These are phyloP conservation scores for Diogma glabrata DNA, from an alignment of 2,888 invertebrate species.

Conservation along the genomic window DNA sequence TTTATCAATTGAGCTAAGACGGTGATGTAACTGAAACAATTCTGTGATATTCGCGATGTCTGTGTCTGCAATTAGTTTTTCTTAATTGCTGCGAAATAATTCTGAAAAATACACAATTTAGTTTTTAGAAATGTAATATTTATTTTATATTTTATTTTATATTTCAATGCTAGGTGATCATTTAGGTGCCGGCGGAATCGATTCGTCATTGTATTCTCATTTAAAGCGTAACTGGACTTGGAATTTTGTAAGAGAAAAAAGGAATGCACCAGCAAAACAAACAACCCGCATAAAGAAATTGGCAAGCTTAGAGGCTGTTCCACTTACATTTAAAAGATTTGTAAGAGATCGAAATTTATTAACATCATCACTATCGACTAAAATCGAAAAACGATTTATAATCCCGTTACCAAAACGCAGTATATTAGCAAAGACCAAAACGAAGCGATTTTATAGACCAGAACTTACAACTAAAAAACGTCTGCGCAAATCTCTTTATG, in stretches of 20 bases:
- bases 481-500: conserved; percentile 33
- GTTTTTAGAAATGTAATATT: no score
- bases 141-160: no score
- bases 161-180: no score
- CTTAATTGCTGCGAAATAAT: no score
- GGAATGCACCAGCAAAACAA: not conserved
- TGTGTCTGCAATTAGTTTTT: no score
- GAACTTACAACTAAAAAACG: conserved; percentile 12
- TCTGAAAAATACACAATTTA: no score
- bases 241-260: conserved; percentile 22
- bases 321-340: not conserved
- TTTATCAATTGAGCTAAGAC: no score
- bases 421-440: not conserved
- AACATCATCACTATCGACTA: not conserved
- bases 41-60: no score
- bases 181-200: conserved; percentile 59
- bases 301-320: conserved; percentile 11
- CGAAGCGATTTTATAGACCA: not conserved
- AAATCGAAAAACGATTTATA: not conserved
- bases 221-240: conserved; percentile 53
- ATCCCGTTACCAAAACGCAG: not conserved
- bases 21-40: no score
- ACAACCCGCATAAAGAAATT: conserved; percentile 13
- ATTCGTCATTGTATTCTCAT: conserved; percentile 56
- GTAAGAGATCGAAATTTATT: not conserved